Conservation (phyloP, 2,113 vertebrate genomes). For the Strix uralensis region DNA sequence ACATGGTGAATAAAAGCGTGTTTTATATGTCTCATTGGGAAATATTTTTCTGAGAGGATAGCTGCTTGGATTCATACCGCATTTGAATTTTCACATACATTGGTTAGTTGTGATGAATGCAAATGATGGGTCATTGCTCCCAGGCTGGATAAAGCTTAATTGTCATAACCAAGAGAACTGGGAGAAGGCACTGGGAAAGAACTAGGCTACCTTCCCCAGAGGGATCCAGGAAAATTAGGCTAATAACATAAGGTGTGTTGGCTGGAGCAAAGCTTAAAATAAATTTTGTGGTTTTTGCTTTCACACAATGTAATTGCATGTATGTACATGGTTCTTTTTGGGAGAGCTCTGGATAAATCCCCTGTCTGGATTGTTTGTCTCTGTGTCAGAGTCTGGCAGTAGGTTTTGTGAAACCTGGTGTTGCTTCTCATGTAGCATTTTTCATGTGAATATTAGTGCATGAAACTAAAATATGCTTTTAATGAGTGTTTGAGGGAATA, state of each 20-base stretch:
- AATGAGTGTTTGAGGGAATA: neutral
- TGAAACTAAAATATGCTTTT: neutral
- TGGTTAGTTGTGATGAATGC: neutral
- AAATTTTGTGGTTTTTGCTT: neutral
- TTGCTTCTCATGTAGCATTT: neutral
- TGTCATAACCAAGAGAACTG: neutral
- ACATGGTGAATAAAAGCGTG: accelerated
- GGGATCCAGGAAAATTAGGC: neutral
- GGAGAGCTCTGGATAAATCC: neutral
- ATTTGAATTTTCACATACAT: neutral
- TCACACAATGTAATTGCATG: neutral
- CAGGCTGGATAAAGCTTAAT: neutral
- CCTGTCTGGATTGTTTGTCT: neutral
- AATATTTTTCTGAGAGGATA: neutral
- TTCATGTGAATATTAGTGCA: neutral
- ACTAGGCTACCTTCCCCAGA: neutral
- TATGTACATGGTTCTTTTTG: neutral
- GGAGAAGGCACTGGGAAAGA: neutral
- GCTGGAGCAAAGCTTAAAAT: neutral
- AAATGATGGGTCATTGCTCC: neutral
- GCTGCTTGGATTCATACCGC: neutral
- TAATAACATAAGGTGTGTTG: neutral
- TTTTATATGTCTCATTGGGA: neutral
- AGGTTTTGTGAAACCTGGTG: neutral
- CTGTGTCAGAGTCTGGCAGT: neutral